Evolutionary conservation across 2,888 invertebrate species (phyloP), one percentile per base, ranked within the genome.

Genomic region (Eudasyphora cyanicolor): DNA sequence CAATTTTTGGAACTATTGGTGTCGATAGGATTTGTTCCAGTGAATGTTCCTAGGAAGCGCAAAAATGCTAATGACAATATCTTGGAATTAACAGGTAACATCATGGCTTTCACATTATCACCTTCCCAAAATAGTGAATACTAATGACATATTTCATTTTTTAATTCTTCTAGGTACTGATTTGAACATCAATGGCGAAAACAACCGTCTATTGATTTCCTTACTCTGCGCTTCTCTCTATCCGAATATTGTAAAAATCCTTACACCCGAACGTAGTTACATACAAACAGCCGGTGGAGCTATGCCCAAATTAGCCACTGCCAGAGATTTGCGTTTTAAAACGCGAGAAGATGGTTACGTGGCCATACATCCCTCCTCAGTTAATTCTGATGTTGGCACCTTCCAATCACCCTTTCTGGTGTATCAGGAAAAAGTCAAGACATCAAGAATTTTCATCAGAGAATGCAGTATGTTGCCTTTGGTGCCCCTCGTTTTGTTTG

Each of bases 211-310:
- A n/a, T 90, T 97, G 21, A 94, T 96, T 71, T 98, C 98, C 0
- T 95, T 98, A 29, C 93, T 99, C 57, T 97, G 97, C 90, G 98
- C 98, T 1, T 98, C 98, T 0, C 93, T 98, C 21, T 99, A 98
- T 92, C 99, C 99, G 0, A 98, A 98, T 89, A 94, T 99, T 38
- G 96, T 97, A 0, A 96, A 97, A 93, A 95, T 92, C 0, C 92
- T 96, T 69, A 96, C 96, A 0, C 97, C 97, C 0, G 96, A 96
- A 87, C 96, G 96, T 89, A 95, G 95, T 0, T 97, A 95, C 90
- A 94, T 95, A 88, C 94, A 95, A 89, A 95, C 95, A 89, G 94
- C 94, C 0, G 94, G 94, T 1, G 97, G 97, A 0, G 96, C 96
- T 0, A 94, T 97, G 71, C 95, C 96, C 0, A 94, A 95, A 10